Evolutionary conservation across 2,113 vertebrate species (phyloP).

Genomic region (Lasiurus borealis): DNA sequence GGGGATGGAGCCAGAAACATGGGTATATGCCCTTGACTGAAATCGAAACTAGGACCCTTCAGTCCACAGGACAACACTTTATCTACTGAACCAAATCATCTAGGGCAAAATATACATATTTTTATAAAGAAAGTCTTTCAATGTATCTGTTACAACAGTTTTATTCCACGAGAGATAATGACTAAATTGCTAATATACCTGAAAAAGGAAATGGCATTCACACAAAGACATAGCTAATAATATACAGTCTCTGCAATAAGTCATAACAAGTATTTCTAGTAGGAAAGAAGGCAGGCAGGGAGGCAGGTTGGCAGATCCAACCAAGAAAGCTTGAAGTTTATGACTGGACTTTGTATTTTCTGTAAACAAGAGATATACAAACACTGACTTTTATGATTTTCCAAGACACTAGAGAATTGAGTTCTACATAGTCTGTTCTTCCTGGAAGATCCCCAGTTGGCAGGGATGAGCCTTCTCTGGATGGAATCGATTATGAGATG

Average conservation of each 20-base stretch:
- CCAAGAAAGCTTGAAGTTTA: neutral
- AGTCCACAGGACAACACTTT: no score
- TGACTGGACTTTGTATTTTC: conserved; percentile 26
- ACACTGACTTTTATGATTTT: conserved; percentile 25
- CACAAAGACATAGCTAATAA: neutral
- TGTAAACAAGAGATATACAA: conserved; percentile 43
- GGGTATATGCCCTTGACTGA: no score
- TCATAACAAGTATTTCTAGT: conserved; percentile 29
- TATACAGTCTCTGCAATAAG: neutral
- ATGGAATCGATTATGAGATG: conserved; percentile 46
- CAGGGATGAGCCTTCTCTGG: conserved; percentile 36
- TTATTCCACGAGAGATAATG: neutral
- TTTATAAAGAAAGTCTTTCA: neutral
- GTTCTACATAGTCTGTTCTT: conserved; percentile 28
- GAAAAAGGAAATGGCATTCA: conserved; percentile 3
- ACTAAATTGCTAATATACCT: neutral
- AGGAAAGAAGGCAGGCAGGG: neutral
- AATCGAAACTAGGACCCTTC: no score
- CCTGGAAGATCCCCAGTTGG: neutral
- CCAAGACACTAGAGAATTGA: conserved; percentile 45
- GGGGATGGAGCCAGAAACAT: no score
- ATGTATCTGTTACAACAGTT: neutral
- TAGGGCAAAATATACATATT: no score
- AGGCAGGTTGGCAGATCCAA: neutral
- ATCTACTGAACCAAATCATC: no score